These are phyloP conservation scores for Trachelus tabidus DNA, from an alignment of 2,888 invertebrate species.

Conservation along the genomic window DNA sequence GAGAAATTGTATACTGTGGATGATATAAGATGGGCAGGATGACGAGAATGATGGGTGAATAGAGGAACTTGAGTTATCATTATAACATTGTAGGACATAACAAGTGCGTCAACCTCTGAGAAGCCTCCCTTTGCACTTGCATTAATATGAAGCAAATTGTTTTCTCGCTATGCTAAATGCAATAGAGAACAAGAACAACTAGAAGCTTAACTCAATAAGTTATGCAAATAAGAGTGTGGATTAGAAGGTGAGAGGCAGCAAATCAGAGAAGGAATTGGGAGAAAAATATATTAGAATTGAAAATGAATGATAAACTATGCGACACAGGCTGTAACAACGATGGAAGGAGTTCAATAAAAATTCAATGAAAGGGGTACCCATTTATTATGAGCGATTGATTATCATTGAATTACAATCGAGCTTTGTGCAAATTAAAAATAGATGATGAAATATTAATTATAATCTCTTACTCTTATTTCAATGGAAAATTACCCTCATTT, in stretches of 20 bases:
- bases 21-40: neutral
- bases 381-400: neutral
- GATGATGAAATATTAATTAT: neutral
- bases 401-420: neutral
- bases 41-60: neutral
- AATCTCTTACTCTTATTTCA: neutral
- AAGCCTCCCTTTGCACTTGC: neutral
- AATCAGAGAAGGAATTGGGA: neutral
- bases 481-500: neutral
- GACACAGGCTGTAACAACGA: neutral
- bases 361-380: neutral
- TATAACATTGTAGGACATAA: neutral
- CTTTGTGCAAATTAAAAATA: neutral
- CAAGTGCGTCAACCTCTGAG: neutral
- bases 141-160: neutral
- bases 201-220: neutral
- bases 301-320: neutral
- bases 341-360: neutral
- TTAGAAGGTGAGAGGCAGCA: neutral
- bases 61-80: neutral
- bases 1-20: neutral
- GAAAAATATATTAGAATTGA: neutral
- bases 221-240: neutral
- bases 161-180: neutral
- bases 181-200: neutral